Evolutionary conservation across 2,113 vertebrate genomes (phyloP).

Genomic region (Herpetotheres cachinnans): DNA sequence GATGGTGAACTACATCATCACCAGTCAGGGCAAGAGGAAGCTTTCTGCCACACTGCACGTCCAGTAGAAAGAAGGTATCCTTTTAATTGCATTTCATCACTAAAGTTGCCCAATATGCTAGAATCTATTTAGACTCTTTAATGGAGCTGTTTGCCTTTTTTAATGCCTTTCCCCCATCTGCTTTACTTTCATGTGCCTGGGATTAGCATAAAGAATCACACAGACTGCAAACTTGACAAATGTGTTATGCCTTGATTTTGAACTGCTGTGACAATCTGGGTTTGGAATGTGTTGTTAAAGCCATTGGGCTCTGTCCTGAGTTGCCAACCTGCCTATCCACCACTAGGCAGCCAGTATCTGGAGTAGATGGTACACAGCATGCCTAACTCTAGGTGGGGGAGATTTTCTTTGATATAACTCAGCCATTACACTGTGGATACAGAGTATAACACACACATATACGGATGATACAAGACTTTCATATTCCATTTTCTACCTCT

Average conservation of each 20-base stretch:
- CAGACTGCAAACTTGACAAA: slow-evolving; percentile 73
- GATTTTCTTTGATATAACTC: slow-evolving; percentile 7
- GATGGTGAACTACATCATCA: not conserved
- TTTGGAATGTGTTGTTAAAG: slow-evolving; percentile 3
- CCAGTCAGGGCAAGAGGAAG: not conserved
- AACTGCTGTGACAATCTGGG: slow-evolving; percentile 40
- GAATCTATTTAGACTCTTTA: slow-evolving; percentile 55
- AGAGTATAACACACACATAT: not conserved
- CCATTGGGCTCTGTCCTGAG: not conserved
- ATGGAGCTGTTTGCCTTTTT: slow-evolving; percentile 36
- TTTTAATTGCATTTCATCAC: not conserved
- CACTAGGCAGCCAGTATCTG: not conserved
- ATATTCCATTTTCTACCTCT: not conserved
- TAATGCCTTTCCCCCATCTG: slow-evolving; percentile 73
- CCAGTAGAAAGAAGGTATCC: not conserved
- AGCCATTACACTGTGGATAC: not conserved
- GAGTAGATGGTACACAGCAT: not conserved
- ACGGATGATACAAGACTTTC: not conserved
- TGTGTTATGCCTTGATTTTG: slow-evolving; percentile 55
- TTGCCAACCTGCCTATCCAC: slow-evolving; percentile 14
- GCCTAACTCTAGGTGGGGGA: not conserved
- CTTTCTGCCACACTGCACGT: not conserved
- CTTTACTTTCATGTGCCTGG: slow-evolving; percentile 67
- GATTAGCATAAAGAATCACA: slow-evolving; percentile 77
- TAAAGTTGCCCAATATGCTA: slow-evolving; percentile 44